Base-by-base conservation (phyloP, 2,888 invertebrate species). In the Lasius fuliginosus region DNA sequence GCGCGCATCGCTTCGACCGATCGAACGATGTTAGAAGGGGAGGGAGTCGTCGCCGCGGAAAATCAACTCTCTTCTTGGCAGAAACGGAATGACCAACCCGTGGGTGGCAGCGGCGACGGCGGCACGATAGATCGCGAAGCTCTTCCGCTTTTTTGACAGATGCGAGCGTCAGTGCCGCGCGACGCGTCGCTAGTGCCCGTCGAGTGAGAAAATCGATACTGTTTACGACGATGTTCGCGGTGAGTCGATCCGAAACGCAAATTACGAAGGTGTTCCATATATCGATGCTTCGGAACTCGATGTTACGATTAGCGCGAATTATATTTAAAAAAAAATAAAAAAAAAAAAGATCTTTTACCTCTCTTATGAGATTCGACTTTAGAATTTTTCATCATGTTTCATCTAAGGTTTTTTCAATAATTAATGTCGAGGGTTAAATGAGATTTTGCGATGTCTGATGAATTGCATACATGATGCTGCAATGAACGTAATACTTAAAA, bases 81-180 rank as follows among this genome's bases (percentile, higher is more conserved):
- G 77, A 82, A 82, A 64, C 77, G 30, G 58, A 40, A 53, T 36
- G 30, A 27, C 11, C 71, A 30, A 40, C n/a, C 71, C 64, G 64
- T 77, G 49, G 77, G 82, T 60, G 82, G 79, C 33, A 46, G 33
- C 33, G n/a, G 3, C 11, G 33, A 23, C 53, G 58, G 46, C 62
- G 75, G 42, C 42, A n/a, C 81, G 75, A 30, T 49, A 53, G 40
- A 58, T 40, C 79, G 73, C 75, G 46, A 33, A 15, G 33, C n/a
- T 81, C 69, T 81, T 81, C 74, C 77, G 82, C 62, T 77, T 82
- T 81, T 82, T 77, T 82, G 79, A 77, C 62, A 82, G 77, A 65
- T 82, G 49, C 79, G 64, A 64, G 64, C 30, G 49, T 65, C 53
- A 82, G 64, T 64, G 62, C 18, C 64, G 77, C 75, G 79, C 49